A percentile compares a stretch with the other conserved stretches of the same genome.
These are phyloP conservation scores for Latrodectus hesperus DNA, from an alignment of 2,888 invertebrate species.

Conservation along the genomic window DNA sequence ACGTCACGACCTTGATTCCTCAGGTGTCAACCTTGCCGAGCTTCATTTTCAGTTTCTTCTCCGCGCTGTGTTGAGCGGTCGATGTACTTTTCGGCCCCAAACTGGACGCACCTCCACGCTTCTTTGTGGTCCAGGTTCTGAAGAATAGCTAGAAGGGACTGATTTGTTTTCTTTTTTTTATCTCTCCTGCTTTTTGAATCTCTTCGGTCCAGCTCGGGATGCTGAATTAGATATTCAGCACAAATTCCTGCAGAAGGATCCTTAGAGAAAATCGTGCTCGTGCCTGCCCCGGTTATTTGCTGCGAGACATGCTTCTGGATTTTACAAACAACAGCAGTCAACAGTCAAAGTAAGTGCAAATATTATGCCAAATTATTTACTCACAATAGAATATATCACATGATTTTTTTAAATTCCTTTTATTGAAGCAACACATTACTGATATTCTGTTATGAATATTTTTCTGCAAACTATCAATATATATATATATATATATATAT, in stretches of 20 bases:
- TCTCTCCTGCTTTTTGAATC: not conserved
- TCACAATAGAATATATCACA: too few relatives aligned
- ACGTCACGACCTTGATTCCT: slow-evolving; percentile 2
- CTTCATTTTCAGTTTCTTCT: slow-evolving; percentile 5
- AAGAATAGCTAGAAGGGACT: not conserved
- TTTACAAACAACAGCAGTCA: not conserved
- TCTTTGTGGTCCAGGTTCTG: not conserved
- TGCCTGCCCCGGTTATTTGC: not conserved
- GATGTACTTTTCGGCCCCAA: not conserved
- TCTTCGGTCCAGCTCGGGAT: slow-evolving; percentile 2
- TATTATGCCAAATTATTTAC: too few relatives aligned
- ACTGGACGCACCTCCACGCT: not conserved
- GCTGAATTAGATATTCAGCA: slow-evolving; percentile 2
- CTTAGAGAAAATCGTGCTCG: not conserved
- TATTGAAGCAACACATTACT: too few relatives aligned
- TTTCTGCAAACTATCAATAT: too few relatives aligned
- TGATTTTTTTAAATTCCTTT: too few relatives aligned
- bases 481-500: too few relatives aligned
- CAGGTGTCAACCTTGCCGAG: not conserved
- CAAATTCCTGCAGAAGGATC: not conserved
- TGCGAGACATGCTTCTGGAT: not conserved
- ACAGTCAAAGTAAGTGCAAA: not conserved
- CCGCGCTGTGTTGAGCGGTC: not conserved
- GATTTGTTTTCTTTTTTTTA: not conserved
- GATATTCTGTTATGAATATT: too few relatives aligned